These are phyloP conservation scores for Neolamprologus modestus DNA, from an alignment of 2,113 vertebrate genomes.

Conservation along the genomic window DNA sequence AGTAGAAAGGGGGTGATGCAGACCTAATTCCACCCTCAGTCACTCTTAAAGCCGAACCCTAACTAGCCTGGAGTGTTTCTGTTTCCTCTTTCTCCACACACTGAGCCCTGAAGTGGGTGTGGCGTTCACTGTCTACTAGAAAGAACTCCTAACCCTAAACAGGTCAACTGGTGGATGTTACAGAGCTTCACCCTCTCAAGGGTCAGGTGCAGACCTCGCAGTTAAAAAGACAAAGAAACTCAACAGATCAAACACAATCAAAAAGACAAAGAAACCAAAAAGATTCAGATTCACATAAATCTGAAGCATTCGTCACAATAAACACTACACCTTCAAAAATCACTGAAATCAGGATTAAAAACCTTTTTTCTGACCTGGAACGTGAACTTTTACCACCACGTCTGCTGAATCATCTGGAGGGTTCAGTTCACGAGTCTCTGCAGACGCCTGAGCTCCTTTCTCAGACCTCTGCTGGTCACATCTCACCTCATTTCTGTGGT, in stretches of 20 bases:
- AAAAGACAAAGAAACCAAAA: not conserved
- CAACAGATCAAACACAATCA: not conserved
- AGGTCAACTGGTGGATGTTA: not conserved
- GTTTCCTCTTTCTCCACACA: not conserved
- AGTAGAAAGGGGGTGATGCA: not conserved
- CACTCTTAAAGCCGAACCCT: not conserved
- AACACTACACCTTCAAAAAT: not conserved
- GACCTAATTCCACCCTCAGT: not conserved
- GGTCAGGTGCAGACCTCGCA: rapidly evolving
- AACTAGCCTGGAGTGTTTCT: not conserved
- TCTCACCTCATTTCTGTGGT: not conserved
- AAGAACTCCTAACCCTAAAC: not conserved
- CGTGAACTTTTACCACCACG: rapidly evolving
- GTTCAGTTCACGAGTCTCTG: not conserved
- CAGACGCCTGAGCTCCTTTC: not conserved
- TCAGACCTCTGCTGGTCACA: not conserved
- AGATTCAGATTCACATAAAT: not conserved
- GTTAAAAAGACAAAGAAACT: not conserved
- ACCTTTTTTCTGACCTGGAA: not conserved
- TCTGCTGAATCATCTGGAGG: not conserved
- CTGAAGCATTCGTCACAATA: not conserved
- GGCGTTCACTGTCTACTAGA: not conserved
- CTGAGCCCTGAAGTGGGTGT: not conserved
- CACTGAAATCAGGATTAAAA: not conserved
- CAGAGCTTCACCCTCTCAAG: rapidly evolving